Conservation (phyloP, 2,797 vertebrate genomes). For the Helarctos malayanus region DNA sequence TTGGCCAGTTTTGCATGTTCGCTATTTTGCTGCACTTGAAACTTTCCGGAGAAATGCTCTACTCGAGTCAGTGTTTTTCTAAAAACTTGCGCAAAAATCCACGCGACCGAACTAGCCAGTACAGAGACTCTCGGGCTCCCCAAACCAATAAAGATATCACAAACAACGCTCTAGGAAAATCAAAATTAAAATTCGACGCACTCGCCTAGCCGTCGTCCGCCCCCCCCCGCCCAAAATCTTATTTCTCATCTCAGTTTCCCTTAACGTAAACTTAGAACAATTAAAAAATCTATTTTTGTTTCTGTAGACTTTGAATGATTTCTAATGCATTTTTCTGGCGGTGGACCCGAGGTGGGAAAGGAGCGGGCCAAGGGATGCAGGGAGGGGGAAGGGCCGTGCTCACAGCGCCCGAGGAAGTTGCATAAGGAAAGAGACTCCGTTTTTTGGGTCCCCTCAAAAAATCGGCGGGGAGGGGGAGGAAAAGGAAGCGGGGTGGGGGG, state of each 20-base stretch:
- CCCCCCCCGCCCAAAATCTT: slow-evolving; percentile 18
- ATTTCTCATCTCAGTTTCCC: slow-evolving; percentile 75
- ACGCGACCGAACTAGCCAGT: slow-evolving; percentile 75
- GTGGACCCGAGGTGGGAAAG: slow-evolving; percentile 32
- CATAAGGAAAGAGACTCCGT: slow-evolving; percentile 85
- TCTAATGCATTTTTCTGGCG: slow-evolving; percentile 44
- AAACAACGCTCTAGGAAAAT: slow-evolving; percentile 24
- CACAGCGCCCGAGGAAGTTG: slow-evolving; percentile 88
- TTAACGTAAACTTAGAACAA: slow-evolving; percentile 68
- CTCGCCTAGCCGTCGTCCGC: not conserved
- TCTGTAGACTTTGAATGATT: slow-evolving; percentile 34
- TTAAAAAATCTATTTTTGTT: slow-evolving; percentile 73
- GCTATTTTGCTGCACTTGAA: slow-evolving; percentile 91
- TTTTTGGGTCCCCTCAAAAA: slow-evolving; percentile 82
- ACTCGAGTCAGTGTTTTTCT: slow-evolving; percentile 86
- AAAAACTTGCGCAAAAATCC: slow-evolving; percentile 85
- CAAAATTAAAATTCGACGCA: slow-evolving; percentile 46
- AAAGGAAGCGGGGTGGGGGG: slow-evolving; percentile 73
- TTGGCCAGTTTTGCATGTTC: slow-evolving; percentile 88
- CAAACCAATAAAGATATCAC: not conserved
- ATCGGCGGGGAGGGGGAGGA: slow-evolving; percentile 67
- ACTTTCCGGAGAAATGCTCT: slow-evolving; percentile 90
- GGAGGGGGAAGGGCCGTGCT: slow-evolving; percentile 80
- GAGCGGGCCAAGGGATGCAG: slow-evolving; percentile 59
- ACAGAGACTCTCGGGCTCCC: slow-evolving; percentile 39